Base-by-base conservation (phyloP, 2,797 vertebrate species). In the Acipenser ruthenus region DNA sequence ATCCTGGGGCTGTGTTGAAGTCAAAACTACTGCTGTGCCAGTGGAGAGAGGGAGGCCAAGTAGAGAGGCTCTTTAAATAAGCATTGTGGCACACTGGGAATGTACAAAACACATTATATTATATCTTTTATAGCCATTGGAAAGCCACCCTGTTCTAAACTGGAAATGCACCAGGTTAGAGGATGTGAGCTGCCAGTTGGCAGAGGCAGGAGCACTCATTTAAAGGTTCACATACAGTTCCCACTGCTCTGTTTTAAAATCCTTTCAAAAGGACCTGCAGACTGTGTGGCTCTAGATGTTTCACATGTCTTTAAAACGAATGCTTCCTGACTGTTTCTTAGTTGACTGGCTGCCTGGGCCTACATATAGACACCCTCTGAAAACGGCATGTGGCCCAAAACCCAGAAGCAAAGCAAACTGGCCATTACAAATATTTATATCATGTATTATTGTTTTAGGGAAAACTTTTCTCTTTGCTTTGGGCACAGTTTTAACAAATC, bases 161-260 rank as follows among this genome's bases (percentile, higher is more conserved):
- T 58, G 10, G 47, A 49, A 65, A 18, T 7, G 18, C 8, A 58
- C 11, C 55, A 66, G 53, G 49, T 47, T 58, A 49, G 37, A 65
- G 62, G 50, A 7, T 18, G 8, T 10, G 49, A 64, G 63, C 50
- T 64, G 64, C 53, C 64, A 65, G 56, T 4, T 56, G 47, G 65
- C 52, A 11, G 49, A 10, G 13, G 12, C 8, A 49, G 6, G 37
- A 3, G 52, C 47, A 53, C 53, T 49, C 53, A 7, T 9, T 49
- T 13, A 13, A 37, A 37, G 23, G 23, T 37, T 37, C 23, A 37
- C 2, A 18, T 18, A 37, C 65, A 66, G 53, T 48, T 59, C n/a
- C 37, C 10, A 12, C 56, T 1, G 12, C 55, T 23, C 9, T 8
- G 52, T 55, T 59, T 37, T 56, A 37, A 37, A 66, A 12, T 9